These are phyloP conservation scores for Thaumatotibia leucotreta DNA, from an alignment of 1,140 invertebrate species.

Conservation along the genomic window DNA sequence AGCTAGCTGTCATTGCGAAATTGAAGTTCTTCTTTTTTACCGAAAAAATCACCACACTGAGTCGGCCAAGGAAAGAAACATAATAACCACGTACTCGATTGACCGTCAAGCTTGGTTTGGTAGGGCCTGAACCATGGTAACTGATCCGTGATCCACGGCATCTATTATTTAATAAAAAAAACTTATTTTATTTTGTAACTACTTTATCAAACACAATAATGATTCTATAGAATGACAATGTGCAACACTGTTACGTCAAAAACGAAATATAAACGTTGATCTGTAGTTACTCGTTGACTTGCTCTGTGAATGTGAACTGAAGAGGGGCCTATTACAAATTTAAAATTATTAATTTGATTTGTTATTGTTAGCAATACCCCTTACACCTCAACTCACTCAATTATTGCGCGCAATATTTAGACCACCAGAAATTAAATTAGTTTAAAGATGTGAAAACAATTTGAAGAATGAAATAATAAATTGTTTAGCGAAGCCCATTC, in stretches of 20 bases:
- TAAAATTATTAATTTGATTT: too few species aligned
- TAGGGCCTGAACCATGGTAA: not conserved
- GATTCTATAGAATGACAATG: not conserved
- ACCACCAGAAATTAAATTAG: too few species aligned
- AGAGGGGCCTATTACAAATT: too few species aligned
- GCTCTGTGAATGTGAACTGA: too few species aligned
- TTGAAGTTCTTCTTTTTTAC: constrained; percentile 24
- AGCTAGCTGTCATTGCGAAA: constrained; percentile 16
- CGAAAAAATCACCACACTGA: constrained; percentile 30
- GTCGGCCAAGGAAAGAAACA: constrained; percentile 35
- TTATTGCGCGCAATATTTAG: too few species aligned
- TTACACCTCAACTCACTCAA: too few species aligned
- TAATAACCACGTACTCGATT: constrained; percentile 28
- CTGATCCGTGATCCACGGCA: constrained; percentile 1
- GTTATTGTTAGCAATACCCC: too few species aligned
- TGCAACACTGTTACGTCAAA: not conserved
- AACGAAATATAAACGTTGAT: too few species aligned
- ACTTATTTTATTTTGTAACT: not conserved
- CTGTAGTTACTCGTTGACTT: too few species aligned
- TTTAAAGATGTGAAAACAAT: too few species aligned
- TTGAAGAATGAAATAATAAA: too few species aligned
- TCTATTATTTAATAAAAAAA: not conserved
- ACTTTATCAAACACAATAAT: not conserved
- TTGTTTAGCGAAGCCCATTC: too few species aligned
- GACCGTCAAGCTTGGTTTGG: constrained; percentile 24